Evolutionary conservation across 1,140 invertebrate species (phyloP), one percentile per base, ranked within the genome.

Genomic region (Lepidurus couesii): DNA sequence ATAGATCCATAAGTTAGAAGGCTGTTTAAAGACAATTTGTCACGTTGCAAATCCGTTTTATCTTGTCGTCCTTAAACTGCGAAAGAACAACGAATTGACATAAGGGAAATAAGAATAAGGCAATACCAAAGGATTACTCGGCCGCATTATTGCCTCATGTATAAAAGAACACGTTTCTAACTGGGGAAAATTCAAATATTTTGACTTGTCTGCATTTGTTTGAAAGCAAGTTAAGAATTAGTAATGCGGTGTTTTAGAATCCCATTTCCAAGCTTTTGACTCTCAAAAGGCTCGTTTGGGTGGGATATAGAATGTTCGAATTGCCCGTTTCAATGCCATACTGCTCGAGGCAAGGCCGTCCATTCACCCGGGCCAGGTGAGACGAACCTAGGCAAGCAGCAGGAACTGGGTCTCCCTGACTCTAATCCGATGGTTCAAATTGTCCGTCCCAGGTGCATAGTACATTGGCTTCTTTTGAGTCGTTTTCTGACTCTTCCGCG

Each of bases 331-430:
- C 53, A 65, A 65, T 65, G 53, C 53, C 53, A 65, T 21, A 65
- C 53, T 65, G 53, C 53, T 65, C 53, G 53, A 65, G 53, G 53
- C 53, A 65, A 65, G 53, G 53, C 53, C 53, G 53, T 65, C 53
- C 53, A 65, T 65, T 65, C 53, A 65, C 53, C 53, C 21, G 16
- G 21, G 53, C 53, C 53, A 65, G 53, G 53, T 65, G 53, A 65
- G 53, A 16, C 16, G 53, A 65, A 65, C 53, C 53, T 65, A 21
- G 21, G 21, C 16, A 34, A 47, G 45, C 53, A 65, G 53, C 53
- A 65, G 53, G 53, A 65, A 65, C 53, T 65, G 53, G 53, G 53
- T 65, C 53, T 65, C 53, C 53, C 53, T 21, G 13, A 21, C 21
- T 65, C 21, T 65, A 65, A 65, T 65, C 21, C 16, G 53, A 16